Conservation (phyloP, 2,888 invertebrate species). For the Helleia helle region DNA sequence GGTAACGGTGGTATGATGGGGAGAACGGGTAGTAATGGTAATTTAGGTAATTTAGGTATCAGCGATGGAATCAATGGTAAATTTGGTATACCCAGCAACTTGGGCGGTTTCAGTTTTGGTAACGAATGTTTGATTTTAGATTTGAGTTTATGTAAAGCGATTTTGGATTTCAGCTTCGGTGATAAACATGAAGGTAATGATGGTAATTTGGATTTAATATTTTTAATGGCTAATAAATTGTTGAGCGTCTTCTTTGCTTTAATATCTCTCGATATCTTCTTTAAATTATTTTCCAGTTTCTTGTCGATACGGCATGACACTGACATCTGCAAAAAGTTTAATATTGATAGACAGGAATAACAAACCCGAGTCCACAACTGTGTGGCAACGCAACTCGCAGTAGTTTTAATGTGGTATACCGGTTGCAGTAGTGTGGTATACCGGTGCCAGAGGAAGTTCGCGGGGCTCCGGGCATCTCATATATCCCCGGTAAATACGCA, state of each 20-base stretch:
- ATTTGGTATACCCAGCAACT: constrained; percentile 21
- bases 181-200: neutral
- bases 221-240: constrained; percentile 13
- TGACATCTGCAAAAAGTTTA: constrained; percentile 4
- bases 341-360: no score
- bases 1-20: constrained; percentile 25
- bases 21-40: constrained; percentile 23
- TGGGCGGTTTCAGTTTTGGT: constrained; percentile 24
- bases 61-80: constrained; percentile 23
- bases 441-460: no score
- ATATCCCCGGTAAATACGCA: no score
- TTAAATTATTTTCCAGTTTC: neutral
- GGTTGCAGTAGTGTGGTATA: no score
- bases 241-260: neutral
- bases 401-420: no score
- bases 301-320: constrained; percentile 4
- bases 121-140: constrained; percentile 15
- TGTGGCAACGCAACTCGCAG: no score
- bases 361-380: no score
- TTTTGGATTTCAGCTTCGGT: constrained; percentile 1
- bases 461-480: no score
- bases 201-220: constrained; percentile 12
- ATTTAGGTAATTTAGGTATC: constrained; percentile 19
- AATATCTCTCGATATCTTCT: constrained; percentile 5
- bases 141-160: constrained; percentile 17